These are phyloP conservation scores for Parauchenoglanis ngamensis DNA, from an alignment of 2,797 vertebrate species.

Conservation along the genomic window DNA sequence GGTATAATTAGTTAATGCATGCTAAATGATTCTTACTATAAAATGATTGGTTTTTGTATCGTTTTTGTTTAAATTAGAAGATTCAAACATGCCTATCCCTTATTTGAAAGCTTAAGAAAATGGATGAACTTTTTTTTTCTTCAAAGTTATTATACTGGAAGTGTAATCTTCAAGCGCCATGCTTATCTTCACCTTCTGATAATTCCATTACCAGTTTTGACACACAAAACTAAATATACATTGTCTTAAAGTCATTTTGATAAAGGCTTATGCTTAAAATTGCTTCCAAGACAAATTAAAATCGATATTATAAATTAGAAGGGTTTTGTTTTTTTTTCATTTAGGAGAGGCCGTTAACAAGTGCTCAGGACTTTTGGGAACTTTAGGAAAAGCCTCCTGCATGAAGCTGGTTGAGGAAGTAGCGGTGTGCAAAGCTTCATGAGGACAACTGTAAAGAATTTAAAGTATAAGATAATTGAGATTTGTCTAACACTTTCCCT, in stretches of 20 bases:
- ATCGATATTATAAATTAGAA: not conserved
- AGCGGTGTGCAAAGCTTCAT: not conserved
- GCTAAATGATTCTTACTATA: not conserved
- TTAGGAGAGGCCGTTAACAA: not conserved
- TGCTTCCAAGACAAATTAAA: not conserved
- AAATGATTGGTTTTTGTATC: not conserved
- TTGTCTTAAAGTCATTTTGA: not conserved
- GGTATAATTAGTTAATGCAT: not conserved
- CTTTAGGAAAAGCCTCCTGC: not conserved
- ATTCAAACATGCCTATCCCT: too few relatives aligned
- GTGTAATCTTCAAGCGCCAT: too few relatives aligned
- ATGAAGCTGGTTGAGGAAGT: not conserved
- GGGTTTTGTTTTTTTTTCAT: not conserved
- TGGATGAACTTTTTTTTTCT: not conserved
- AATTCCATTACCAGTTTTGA: not conserved
- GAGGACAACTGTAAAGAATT: not conserved
- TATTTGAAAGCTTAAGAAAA: not conserved
- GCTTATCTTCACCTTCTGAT: not conserved
- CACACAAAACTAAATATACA: not conserved
- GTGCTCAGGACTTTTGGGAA: not conserved
- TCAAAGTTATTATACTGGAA: not conserved
- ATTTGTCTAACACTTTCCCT: too few relatives aligned
- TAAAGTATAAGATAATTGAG: not conserved
- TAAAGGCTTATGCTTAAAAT: not conserved
- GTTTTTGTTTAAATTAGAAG: not conserved